These are phyloP conservation scores for Thrips palmi DNA, from an alignment of 1,140 invertebrate genomes.

Conservation along the genomic window DNA sequence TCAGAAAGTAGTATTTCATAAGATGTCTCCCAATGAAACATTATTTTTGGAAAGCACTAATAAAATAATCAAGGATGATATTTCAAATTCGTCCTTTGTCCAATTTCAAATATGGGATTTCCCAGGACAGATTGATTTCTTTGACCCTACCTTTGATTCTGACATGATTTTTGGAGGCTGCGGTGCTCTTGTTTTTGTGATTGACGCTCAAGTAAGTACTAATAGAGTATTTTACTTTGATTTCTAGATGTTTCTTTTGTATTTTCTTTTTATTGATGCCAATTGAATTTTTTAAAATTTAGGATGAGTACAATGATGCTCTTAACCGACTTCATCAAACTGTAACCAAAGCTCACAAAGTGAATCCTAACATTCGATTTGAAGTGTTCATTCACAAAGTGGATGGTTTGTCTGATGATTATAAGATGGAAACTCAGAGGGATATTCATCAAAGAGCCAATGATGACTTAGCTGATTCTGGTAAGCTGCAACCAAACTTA, in stretches of 20 bases:
- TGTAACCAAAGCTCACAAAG: slow-evolving; percentile 86
- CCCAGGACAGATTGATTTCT: slow-evolving; percentile 95
- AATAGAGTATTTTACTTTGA: slow-evolving; percentile 3
- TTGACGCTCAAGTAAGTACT: slow-evolving; percentile 84
- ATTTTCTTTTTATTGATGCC: slow-evolving; percentile 1
- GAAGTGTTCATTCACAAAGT: slow-evolving; percentile 99
- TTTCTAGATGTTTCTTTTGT: slow-evolving; percentile 1
- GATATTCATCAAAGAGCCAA: slow-evolving; percentile 94
- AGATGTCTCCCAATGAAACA: slow-evolving; percentile 99
- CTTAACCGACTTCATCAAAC: slow-evolving; percentile 80
- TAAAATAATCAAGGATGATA: slow-evolving; percentile 96
- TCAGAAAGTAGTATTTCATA: slow-evolving; percentile 99
- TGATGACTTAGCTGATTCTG: slow-evolving; percentile 81
- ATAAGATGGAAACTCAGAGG: slow-evolving; percentile 95
- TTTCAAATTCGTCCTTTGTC: slow-evolving; percentile 94
- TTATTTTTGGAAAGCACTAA: slow-evolving; percentile 97
- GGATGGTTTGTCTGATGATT: slow-evolving; percentile 94
- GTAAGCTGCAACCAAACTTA: slow-evolving; percentile 24
- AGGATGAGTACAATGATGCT: slow-evolving; percentile 95
- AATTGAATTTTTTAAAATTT: slow-evolving; percentile 18
- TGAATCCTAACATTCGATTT: slow-evolving; percentile 93
- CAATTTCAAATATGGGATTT: slow-evolving; percentile 99
- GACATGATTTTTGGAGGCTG: slow-evolving; percentile 89
- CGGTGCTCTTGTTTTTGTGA: slow-evolving; percentile 95
- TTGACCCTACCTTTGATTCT: slow-evolving; percentile 89